phyloP scores from a whole-genome alignment of 2,797 vertebrate genomes.

The Pseudochaenichthys georgianus region DNA sequence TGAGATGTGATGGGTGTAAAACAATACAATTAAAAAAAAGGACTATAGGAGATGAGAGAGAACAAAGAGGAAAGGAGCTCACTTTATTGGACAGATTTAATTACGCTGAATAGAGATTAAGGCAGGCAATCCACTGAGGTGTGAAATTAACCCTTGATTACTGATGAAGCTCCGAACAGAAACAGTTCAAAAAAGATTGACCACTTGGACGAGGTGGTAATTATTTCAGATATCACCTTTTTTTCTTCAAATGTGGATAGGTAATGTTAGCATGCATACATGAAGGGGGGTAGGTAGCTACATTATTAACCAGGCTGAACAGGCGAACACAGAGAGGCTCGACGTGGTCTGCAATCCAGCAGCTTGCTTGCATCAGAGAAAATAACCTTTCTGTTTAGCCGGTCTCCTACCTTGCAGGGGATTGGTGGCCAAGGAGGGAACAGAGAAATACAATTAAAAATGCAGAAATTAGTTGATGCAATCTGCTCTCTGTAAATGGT shows the following conservation, averaged over 20 bases:
- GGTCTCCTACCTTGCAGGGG: constrained; percentile 69
- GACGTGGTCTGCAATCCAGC: constrained; percentile 81
- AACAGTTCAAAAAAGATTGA: constrained; percentile 77
- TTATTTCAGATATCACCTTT: constrained; percentile 76
- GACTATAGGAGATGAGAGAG: constrained; percentile 82
- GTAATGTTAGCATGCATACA: constrained; percentile 63
- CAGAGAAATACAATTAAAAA: constrained; percentile 80
- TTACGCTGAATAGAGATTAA: constrained; percentile 99
- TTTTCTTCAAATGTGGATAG: constrained; percentile 45
- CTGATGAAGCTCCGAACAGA: constrained; percentile 83
- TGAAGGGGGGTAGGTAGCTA: constrained; percentile 69
- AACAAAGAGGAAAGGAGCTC: constrained; percentile 96
- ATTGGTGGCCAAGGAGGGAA: constrained; percentile 36
- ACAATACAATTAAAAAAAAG: constrained; percentile 83
- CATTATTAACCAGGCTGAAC: constrained; percentile 79
- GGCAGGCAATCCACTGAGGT: constrained; percentile 96
- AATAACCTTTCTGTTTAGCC: constrained; percentile 78
- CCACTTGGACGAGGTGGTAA: constrained; percentile 73
- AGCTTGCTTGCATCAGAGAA: constrained; percentile 82
- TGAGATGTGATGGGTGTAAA: constrained; percentile 98
- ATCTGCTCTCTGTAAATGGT: constrained; percentile 68
- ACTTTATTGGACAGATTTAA: constrained; percentile 99
- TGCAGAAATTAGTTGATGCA: constrained; percentile 77
- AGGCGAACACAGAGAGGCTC: constrained; percentile 75
- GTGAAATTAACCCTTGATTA: constrained; percentile 99